Evolutionary conservation across 2,113 vertebrate genomes (phyloP).

Genomic region (Lethenteron reissneri): DNA sequence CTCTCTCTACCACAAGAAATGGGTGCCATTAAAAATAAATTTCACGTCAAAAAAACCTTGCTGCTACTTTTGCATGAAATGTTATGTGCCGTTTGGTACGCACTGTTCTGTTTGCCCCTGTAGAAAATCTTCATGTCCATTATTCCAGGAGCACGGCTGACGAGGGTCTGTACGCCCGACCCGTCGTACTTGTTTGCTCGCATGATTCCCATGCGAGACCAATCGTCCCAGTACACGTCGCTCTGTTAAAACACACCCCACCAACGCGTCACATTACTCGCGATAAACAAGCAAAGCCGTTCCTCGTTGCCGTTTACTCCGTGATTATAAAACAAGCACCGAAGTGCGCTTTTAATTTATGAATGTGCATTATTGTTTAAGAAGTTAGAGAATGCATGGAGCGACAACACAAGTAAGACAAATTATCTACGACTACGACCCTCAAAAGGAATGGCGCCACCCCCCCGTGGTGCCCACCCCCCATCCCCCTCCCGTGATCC

Average conservation of each 20-base stretch:
- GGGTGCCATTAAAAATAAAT: background rate
- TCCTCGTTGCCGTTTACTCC: background rate
- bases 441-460: too few species aligned
- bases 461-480: too few species aligned
- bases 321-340: background rate
- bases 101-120: constrained; percentile 61
- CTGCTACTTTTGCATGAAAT: background rate
- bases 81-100: rapidly evolving
- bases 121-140: constrained; percentile 99
- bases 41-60: background rate
- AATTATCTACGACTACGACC: too few species aligned
- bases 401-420: background rate
- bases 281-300: background rate
- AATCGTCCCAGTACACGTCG: constrained; percentile 95
- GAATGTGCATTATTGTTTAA: background rate
- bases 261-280: background rate
- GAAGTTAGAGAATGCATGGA: background rate
- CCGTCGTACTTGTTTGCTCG: constrained; percentile 59
- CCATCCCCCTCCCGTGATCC: too few species aligned
- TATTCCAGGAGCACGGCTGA: constrained; percentile 54
- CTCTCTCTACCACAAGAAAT: background rate
- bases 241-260: constrained; percentile 30
- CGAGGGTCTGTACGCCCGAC: constrained; percentile 39
- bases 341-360: background rate
- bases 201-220: constrained; percentile 88